Evolutionary conservation across 64 coral and sea anemone genomes (phyloP), one percentile per base, ranked within the genome.

Genomic region (Astreopora myriophthalma): DNA sequence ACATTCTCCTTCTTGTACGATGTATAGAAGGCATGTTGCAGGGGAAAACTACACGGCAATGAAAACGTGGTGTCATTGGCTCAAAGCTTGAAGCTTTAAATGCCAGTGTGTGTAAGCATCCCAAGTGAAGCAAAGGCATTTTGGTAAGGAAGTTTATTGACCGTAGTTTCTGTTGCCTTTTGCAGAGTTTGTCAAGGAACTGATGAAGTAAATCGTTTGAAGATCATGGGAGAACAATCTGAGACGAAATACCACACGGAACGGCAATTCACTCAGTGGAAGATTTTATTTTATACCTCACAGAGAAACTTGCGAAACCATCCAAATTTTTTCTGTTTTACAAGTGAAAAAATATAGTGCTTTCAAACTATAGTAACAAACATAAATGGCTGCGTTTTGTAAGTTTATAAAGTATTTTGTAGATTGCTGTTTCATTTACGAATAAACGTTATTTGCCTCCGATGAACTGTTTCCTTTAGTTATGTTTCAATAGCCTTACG

Each of bases 171-270:
- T 82, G 30, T 24, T 25, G 22, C 22, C 8, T 64, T 82, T 82
- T 63, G 55, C 79, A 82, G 79, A 64, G 79, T 63, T 82, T 36
- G 79, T 82, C 31, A 82, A 82, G 32, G 79, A 82, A 30, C 52
- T 82, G 32, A 82, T 82, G 79, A 82, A 82, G 79, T 82, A 63
- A 82, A 7, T 38, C 8, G 7, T 35, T 82, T 11, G 0, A 24
- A 23, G 11, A 19, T n/a, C 23, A 17, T 65, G 28, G 7, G 28
- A 22, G 34, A 73, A 39, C 31, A 37, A 73, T 6, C 70, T 20
- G 32, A 22, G 16, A 64, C 58, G 52, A 38, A 60, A 22, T 82
- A 82, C 49, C 34, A 80, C 76, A n/a, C 20, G 34, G 31, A 64
- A 31, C 32, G 57, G 33, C 57, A 65, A 13, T 64, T 82, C 27